These are phyloP conservation scores for Himantopus leucocephalus DNA, from an alignment of 2,113 vertebrate species.

Conservation along the genomic window DNA sequence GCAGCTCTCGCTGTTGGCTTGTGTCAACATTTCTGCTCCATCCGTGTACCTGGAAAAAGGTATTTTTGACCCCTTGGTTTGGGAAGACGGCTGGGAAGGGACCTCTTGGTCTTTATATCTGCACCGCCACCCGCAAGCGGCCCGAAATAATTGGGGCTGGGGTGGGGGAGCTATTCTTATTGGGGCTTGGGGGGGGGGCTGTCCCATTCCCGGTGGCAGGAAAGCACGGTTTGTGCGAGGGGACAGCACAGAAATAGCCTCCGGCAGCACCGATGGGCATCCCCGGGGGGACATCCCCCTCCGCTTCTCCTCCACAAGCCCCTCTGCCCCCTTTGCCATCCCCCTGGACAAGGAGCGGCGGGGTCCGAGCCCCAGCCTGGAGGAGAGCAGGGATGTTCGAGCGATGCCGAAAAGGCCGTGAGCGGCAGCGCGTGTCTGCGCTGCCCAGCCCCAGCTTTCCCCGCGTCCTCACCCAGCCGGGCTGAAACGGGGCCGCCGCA, in stretches of 20 bases:
- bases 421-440: neutral
- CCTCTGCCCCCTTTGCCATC: fast-evolving
- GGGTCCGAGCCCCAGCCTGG: neutral
- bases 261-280: neutral
- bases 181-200: neutral
- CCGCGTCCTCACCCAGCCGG: fast-evolving
- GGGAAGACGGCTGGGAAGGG: neutral
- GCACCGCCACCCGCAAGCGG: fast-evolving
- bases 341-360: fast-evolving
- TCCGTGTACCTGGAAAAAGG: fast-evolving
- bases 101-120: neutral
- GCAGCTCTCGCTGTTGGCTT: neutral
- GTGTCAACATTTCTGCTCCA: fast-evolving
- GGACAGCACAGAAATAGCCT: neutral
- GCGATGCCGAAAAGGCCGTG: fast-evolving
- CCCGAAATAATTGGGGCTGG: neutral
- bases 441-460: neutral
- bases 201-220: neutral
- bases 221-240: fast-evolving
- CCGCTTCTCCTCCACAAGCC: neutral
- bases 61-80: neutral
- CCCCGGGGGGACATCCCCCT: neutral
- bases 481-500: fast-evolving
- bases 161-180: fast-evolving
- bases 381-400: fast-evolving